phyloP scores from a whole-genome alignment of 2,888 invertebrate genomes.

The Bedellia somnulentella region DNA sequence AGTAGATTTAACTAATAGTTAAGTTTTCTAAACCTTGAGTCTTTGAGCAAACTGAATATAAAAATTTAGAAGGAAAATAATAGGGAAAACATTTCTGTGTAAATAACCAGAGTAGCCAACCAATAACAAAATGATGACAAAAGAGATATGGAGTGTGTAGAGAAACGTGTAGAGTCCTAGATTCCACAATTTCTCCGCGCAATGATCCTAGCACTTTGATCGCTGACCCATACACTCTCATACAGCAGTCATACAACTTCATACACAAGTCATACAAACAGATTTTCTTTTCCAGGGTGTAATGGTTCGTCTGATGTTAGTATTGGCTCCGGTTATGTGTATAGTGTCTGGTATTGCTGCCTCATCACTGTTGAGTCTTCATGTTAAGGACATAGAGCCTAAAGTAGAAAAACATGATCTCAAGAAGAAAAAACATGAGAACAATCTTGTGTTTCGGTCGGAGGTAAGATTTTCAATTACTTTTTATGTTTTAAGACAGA shows the following conservation, averaged over 20 bases:
- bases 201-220: slow-evolving; percentile 65
- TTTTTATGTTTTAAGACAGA: too few species aligned
- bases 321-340: slow-evolving; percentile 97
- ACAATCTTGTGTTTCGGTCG: slow-evolving; percentile 75
- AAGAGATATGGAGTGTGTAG: slow-evolving; percentile 42
- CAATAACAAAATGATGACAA: slow-evolving; percentile 38
- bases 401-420: slow-evolving; percentile 69
- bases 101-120: too few species aligned
- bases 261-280: too few species aligned
- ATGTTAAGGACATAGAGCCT: slow-evolving; percentile 80
- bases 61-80: too few species aligned
- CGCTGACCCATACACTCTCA: slow-evolving; percentile 38
- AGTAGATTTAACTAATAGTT: too few species aligned
- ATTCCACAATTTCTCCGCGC: slow-evolving; percentile 35
- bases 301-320: slow-evolving; percentile 98
- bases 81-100: too few species aligned
- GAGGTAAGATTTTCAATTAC: slow-evolving; percentile 57
- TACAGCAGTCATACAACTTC: neutral
- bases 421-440: slow-evolving; percentile 65
- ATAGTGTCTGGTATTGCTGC: slow-evolving; percentile 95
- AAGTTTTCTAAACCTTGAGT: too few species aligned
- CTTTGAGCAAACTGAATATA: too few species aligned
- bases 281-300: slow-evolving; percentile 81
- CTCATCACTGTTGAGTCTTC: slow-evolving; percentile 79
- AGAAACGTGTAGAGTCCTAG: slow-evolving; percentile 27